Conservation (phyloP, 2,888 invertebrate species). For the Branchipolynoe longqiensis region DNA sequence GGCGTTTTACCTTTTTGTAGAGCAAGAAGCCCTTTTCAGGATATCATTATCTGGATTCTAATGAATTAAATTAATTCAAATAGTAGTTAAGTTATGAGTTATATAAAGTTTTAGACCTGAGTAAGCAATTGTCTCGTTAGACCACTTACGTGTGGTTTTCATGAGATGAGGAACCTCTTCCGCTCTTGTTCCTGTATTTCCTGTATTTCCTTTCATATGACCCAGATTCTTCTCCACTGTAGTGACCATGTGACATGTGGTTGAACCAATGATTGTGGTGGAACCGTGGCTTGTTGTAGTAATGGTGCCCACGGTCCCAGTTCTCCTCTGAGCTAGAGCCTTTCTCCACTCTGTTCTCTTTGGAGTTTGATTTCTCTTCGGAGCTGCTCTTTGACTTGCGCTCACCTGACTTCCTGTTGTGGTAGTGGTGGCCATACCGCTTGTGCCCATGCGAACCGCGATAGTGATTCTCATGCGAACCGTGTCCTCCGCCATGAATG, state of each 20-base stretch:
- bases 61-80: too few species aligned
- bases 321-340: slow-evolving; percentile 1
- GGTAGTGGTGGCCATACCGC: slow-evolving; percentile 1
- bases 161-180: not conserved
- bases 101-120: too few species aligned
- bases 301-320: not conserved
- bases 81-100: too few species aligned
- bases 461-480: slow-evolving; percentile 1
- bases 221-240: not conserved
- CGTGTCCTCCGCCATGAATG: not conserved
- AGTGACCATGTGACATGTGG: not conserved
- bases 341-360: not conserved
- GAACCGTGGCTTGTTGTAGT: not conserved
- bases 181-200: not conserved
- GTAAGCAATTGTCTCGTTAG: too few species aligned
- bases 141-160: slow-evolving; percentile 30
- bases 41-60: too few species aligned
- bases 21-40: too few species aligned
- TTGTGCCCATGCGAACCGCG: not conserved
- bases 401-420: not conserved
- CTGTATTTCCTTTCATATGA: slow-evolving; percentile 9
- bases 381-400: not conserved
- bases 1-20: too few species aligned
- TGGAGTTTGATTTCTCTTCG: not conserved
- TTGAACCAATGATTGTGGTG: not conserved